Percentiles rank a stretch among this genome's conserved stretches.
phyloP scores from a whole-genome alignment of 2,888 invertebrate species.

The Miltochrista miniata region DNA sequence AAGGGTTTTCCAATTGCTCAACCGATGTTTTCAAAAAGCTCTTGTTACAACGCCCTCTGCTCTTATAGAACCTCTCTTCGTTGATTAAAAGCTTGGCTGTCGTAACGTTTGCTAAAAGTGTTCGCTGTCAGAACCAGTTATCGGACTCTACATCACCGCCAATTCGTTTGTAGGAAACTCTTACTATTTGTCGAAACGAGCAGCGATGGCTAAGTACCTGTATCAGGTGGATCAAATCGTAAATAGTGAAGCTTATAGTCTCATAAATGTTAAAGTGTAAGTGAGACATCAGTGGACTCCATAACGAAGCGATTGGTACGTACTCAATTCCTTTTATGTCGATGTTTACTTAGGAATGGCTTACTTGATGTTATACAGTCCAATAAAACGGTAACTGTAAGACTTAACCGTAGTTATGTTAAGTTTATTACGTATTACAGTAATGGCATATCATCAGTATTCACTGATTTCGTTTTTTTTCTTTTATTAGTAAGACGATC shows the following conservation, averaged over 20 bases:
- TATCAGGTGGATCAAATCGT: slow-evolving; percentile 11
- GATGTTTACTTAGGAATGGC: background rate
- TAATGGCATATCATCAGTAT: no score
- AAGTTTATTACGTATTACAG: no score
- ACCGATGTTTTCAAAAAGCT: background rate
- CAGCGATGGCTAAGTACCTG: slow-evolving; percentile 9
- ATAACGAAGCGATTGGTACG: background rate
- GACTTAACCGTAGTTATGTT: background rate
- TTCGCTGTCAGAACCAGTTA: slow-evolving; percentile 11
- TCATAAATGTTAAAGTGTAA: slow-evolving; percentile 11
- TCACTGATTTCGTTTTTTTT: no score
- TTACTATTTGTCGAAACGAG: background rate
- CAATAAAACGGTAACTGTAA: background rate
- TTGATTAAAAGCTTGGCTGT: slow-evolving; percentile 5
- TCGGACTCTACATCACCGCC: slow-evolving; percentile 1
- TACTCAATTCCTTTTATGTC: background rate
- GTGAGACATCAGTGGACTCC: slow-evolving; percentile 1
- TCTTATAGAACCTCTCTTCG: slow-evolving; percentile 3
- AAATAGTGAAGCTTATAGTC: slow-evolving; percentile 7
- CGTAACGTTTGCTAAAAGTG: slow-evolving; percentile 6
- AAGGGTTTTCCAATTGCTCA: background rate
- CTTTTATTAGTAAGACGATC: no score
- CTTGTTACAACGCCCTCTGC: background rate
- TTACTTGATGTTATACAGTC: no score
- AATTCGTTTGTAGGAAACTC: slow-evolving; percentile 4